These are phyloP conservation scores for Zaprionus lachaisei DNA, from an alignment of 1,140 invertebrate species.

Conservation along the genomic window DNA sequence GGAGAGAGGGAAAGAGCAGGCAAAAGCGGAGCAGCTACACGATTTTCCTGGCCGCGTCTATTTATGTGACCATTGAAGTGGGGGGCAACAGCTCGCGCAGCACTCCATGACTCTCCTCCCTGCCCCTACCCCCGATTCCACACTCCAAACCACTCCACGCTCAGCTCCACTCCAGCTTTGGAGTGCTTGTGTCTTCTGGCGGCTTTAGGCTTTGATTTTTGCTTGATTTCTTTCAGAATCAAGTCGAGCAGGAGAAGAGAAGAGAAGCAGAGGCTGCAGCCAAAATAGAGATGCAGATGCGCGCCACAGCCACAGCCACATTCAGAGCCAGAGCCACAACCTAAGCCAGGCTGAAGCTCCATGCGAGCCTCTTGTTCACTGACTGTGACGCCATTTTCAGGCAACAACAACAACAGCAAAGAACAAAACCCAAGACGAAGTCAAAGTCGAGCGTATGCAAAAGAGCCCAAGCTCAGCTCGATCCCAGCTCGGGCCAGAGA, in stretches of 20 bases:
- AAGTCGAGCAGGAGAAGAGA: constrained; percentile 25
- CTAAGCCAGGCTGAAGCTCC: constrained; percentile 8
- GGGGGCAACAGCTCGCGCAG: constrained; percentile 53
- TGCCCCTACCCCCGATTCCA: neutral
- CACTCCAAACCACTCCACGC: constrained; percentile 43
- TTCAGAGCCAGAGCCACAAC: neutral
- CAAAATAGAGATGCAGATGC: constrained; percentile 77
- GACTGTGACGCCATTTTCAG: constrained; percentile 80
- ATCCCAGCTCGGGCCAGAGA: neutral
- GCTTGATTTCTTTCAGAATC: constrained; percentile 83
- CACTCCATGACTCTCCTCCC: neutral
- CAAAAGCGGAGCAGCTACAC: constrained; percentile 55
- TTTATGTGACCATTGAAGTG: constrained; percentile 83
- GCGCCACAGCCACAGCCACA: neutral
- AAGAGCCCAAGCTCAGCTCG: neutral
- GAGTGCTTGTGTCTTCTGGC: constrained; percentile 41
- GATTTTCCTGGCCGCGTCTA: constrained; percentile 73
- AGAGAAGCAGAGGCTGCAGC: constrained; percentile 15
- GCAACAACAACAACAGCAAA: constrained; percentile 49
- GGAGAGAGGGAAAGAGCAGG: constrained; percentile 20
- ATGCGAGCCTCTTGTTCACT: constrained; percentile 45
- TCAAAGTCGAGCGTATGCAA: constrained; percentile 22
- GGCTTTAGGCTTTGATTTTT: constrained; percentile 80
- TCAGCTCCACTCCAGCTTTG: constrained; percentile 21
- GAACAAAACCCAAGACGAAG: constrained; percentile 61